Conservation (phyloP, 1,140 invertebrate genomes). For the Camponotus floridanus region DNA sequence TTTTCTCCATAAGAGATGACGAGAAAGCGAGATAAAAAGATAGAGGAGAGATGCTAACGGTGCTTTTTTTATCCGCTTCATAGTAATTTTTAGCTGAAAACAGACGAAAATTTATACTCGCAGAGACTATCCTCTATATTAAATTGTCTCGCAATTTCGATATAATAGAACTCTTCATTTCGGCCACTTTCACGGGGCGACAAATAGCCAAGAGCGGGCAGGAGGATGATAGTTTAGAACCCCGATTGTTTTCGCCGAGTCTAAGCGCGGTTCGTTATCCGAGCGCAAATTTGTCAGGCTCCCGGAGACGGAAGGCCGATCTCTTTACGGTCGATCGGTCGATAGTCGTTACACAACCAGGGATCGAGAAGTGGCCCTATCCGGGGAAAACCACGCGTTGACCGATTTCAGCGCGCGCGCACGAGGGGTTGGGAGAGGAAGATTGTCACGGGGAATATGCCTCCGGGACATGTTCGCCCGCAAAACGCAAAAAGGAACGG, state of each 20-base stretch:
- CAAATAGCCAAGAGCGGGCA: not conserved
- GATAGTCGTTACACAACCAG: conserved; percentile 57
- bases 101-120: too few relatives aligned
- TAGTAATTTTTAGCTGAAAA: too few relatives aligned
- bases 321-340: conserved; percentile 59
- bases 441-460: conserved; percentile 58
- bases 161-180: not conserved
- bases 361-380: conserved; percentile 68
- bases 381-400: conserved; percentile 75
- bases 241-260: conserved; percentile 23
- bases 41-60: not conserved
- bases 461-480: conserved; percentile 68
- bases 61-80: too few relatives aligned
- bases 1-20: not conserved
- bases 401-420: conserved; percentile 66
- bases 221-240: not conserved
- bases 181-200: not conserved
- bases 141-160: too few relatives aligned
- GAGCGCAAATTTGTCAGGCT: conserved; percentile 6
- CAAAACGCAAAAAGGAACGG: conserved; percentile 70
- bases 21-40: not conserved
- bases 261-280: conserved; percentile 28
- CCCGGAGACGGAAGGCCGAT: conserved; percentile 43
- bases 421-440: conserved; percentile 1
- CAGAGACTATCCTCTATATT: too few relatives aligned